A percentile compares a stretch with the other conserved stretches of the same genome.
Conservation (phyloP, 2,797 vertebrate genomes). For the Pipistrellus kuhlii region DNA sequence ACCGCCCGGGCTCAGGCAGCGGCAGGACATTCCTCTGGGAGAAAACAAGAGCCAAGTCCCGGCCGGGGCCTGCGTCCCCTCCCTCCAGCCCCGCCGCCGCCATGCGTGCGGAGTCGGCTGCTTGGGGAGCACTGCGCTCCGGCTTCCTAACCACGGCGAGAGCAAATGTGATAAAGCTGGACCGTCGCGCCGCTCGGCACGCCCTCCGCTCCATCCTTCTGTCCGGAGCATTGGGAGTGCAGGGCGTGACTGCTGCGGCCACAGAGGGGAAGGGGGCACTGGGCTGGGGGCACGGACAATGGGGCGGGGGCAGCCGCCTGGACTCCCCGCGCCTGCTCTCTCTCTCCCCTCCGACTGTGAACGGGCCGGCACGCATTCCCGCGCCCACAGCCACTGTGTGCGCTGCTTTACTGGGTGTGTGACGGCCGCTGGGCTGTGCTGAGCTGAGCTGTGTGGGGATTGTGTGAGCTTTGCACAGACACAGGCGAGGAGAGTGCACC, state of each 20-base stretch:
- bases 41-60: not conserved
- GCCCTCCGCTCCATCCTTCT: not conserved
- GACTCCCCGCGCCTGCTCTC: not conserved
- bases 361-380: not conserved
- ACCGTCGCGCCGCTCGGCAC: not conserved
- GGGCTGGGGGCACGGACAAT: not conserved
- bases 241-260: constrained; percentile 15
- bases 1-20: not conserved
- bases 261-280: constrained; percentile 31
- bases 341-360: not conserved
- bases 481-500: not conserved
- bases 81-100: not conserved
- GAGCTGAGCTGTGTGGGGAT: not conserved
- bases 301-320: not conserved
- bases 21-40: not conserved
- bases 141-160: constrained; percentile 72
- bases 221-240: not conserved
- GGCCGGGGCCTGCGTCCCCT: not conserved
- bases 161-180: constrained; percentile 64
- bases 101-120: not conserved
- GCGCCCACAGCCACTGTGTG: fast-evolving
- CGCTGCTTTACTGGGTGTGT: not conserved
- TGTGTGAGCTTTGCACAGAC: not conserved
- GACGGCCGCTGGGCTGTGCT: not conserved
- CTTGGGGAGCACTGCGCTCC: not conserved